These are phyloP conservation scores for Kryptolebias ocellatus DNA, from an alignment of 2,797 vertebrate species.

Conservation along the genomic window DNA sequence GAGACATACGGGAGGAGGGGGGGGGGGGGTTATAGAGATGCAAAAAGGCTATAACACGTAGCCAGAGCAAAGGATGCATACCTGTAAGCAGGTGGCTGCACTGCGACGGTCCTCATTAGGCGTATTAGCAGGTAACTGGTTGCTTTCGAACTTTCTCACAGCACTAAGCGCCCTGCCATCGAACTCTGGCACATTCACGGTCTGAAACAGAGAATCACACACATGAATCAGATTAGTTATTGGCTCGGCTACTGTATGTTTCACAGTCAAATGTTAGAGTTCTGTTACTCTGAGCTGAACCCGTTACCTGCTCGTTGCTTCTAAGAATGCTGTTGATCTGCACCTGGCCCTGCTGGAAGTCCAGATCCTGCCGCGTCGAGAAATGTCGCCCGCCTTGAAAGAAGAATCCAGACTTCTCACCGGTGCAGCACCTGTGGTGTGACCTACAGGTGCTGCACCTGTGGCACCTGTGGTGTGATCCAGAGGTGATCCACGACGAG, in stretches of 20 bases:
- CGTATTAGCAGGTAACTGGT: constrained; percentile 90
- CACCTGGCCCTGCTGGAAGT: constrained; percentile 84
- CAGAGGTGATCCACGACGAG: constrained; percentile 45
- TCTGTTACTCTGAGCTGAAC: neutral
- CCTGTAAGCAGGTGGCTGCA: constrained; percentile 88
- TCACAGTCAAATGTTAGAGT: neutral
- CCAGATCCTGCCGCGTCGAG: constrained; percentile 84
- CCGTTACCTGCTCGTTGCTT: constrained; percentile 83
- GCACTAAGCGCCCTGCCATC: constrained; percentile 78
- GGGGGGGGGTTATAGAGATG: accelerated
- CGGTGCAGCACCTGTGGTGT: constrained; percentile 17
- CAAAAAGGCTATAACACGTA: neutral
- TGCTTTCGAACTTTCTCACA: constrained; percentile 91
- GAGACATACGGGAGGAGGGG: neutral
- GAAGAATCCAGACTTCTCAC: constrained; percentile 22
- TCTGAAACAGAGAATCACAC: constrained; percentile 44
- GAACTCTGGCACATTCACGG: constrained; percentile 81
- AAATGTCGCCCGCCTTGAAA: constrained; percentile 70
- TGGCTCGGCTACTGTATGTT: neutral
- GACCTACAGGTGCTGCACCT: constrained; percentile 24
- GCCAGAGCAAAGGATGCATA: constrained; percentile 9
- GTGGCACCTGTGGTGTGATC: constrained; percentile 14
- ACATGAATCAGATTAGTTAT: neutral
- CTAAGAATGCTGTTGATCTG: constrained; percentile 88
- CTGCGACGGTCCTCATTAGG: constrained; percentile 92